A percentile compares a stretch with the other conserved stretches of the same genome.
Conservation (phyloP, 1,140 invertebrate species). For the Trachymyrmex cornetzi region DNA sequence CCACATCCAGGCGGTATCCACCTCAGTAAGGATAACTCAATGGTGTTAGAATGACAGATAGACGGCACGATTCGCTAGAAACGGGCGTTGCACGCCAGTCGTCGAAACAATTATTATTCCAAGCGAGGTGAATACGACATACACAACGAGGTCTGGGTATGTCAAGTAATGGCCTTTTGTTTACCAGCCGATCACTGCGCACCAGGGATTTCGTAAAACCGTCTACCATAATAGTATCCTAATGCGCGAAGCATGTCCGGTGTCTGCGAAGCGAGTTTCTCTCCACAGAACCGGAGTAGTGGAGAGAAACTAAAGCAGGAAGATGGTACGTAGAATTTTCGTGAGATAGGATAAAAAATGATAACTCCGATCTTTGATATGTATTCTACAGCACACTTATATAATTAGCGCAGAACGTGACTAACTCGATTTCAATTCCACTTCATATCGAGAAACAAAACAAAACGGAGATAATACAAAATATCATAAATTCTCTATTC, state of each 20-base stretch:
- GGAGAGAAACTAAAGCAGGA: not conserved
- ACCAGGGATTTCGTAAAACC: constrained; percentile 53
- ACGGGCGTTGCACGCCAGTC: constrained; percentile 44
- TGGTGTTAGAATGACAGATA: constrained; percentile 74
- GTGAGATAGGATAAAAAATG: not conserved
- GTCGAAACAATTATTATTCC: constrained; percentile 73
- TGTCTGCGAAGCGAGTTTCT: not conserved
- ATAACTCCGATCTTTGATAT: not conserved
- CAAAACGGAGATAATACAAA: not conserved
- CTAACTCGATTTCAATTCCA: not conserved
- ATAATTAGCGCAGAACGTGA: not conserved
- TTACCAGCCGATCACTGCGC: not conserved
- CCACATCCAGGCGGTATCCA: constrained; percentile 68
- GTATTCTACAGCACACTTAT: not conserved
- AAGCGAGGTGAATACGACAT: constrained; percentile 23
- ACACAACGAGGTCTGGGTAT: constrained; percentile 24
- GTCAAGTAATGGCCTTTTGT: constrained; percentile 42
- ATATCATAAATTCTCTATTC: too few relatives aligned
- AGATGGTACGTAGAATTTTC: not conserved
- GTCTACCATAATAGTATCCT: constrained; percentile 27
- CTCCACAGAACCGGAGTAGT: not conserved
- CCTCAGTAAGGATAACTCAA: constrained; percentile 58
- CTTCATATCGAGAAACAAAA: not conserved
- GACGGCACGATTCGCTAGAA: constrained; percentile 24
- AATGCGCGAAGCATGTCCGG: constrained; percentile 56